Base-by-base conservation (phyloP, 2,797 vertebrate genomes). In the Rhincodon typus region DNA sequence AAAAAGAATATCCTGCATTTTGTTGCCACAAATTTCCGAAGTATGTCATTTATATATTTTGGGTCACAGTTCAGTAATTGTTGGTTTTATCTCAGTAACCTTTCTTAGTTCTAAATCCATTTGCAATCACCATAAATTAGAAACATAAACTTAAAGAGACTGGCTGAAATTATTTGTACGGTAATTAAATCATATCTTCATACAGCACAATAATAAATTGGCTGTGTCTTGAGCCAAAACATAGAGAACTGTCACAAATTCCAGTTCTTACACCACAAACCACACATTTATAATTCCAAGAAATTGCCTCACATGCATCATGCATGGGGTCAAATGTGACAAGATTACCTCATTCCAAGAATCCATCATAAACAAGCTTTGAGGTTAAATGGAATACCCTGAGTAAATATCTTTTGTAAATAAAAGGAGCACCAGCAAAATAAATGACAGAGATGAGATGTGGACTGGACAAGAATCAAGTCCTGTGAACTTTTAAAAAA, bases 41-140 rank as follows among this genome's bases (percentile, higher is more conserved):
- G 82, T 84, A 84, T 67, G 66, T 93, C 62, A 93, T 93, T 69
- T 93, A 69, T 69, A 69, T 93, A 93, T 93, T 84, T 38, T 93
- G 90, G 62, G 62, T 93, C n/a, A 69, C 66, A 93, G 66, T 93
- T 93, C 66, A 69, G 90, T 42, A 93, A 69, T 93, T 67, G 34
- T 93, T 93, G 90, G 90, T 93, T 93, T 93, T 93, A 93, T 93
- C 62, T 69, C 90, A 93, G 90, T 67, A 93, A 93, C 90, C 66
- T 69, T 21, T n/a, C 2, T 38, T 69, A 23, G 66, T 69, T 93
- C n/a, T n/a, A 93, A 93, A 69, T 8, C 90, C 62, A 91, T 91
- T 91, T 91, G 53, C 66, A 91, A 91, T 88, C 50, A 66, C 87
- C 87, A 62, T 90, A 94, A 94, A 94, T 94, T 70, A 53, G 69